Percentiles rank a stretch among this genome's conserved stretches.
phyloP scores from a whole-genome alignment of 2,888 invertebrate genomes.

The Vandiemenella viatica region DNA sequence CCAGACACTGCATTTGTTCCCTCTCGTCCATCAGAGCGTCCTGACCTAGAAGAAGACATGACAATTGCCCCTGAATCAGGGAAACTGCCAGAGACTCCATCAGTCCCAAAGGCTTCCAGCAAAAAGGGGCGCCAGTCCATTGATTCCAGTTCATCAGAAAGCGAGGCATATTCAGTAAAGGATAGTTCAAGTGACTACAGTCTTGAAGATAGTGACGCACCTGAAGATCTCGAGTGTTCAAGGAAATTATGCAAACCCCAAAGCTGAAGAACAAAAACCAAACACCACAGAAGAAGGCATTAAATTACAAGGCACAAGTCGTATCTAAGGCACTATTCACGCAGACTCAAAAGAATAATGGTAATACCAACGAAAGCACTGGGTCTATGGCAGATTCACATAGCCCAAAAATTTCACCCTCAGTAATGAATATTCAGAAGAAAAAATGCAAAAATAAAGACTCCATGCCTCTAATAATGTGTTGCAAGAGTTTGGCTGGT shows the following conservation, averaged over 20 bases:
- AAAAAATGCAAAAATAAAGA: not conserved
- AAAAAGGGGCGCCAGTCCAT: not conserved
- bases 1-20: slow-evolving; percentile 22
- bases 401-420: no score
- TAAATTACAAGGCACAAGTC: no score
- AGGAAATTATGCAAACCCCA: not conserved
- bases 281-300: no score
- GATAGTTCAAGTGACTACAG: not conserved
- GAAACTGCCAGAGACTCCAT: not conserved
- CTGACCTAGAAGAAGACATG: not conserved
- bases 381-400: no score
- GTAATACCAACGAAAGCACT: no score
- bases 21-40: not conserved
- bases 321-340: no score
- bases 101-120: not conserved
- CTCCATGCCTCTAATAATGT: not conserved
- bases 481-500: not conserved
- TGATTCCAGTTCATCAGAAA: not conserved
- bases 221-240: not conserved
- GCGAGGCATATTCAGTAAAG: not conserved
- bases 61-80: not conserved
- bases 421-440: not conserved
- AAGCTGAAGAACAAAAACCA: not conserved
- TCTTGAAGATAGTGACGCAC: not conserved
- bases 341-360: no score